These are phyloP conservation scores for Caenorhabditis panamensis DNA, from an alignment of 2,888 invertebrate genomes.

Conservation along the genomic window DNA sequence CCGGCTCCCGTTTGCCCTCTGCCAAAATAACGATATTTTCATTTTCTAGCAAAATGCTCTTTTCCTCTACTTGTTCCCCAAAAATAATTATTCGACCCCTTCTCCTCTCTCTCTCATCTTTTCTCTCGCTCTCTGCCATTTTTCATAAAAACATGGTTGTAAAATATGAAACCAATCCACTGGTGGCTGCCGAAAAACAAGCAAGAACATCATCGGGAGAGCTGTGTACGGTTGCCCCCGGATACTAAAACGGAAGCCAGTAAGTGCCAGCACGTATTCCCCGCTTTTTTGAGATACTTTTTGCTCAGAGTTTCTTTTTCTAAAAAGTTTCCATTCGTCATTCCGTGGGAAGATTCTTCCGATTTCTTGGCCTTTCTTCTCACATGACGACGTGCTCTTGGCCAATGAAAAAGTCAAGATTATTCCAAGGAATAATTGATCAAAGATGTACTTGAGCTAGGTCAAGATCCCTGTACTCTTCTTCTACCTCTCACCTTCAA, in stretches of 20 bases:
- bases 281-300: not conserved
- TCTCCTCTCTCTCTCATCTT: not conserved
- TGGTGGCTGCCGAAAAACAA: constrained; percentile 1
- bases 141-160: constrained; percentile 5
- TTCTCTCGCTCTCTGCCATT: not conserved
- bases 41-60: constrained; percentile 1
- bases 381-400: too few relatives aligned
- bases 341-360: constrained; percentile 7
- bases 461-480: not conserved
- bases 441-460: not conserved
- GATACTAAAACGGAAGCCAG: constrained; percentile 5
- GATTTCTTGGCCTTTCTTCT: not conserved
- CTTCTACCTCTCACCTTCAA: not conserved
- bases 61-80: not conserved
- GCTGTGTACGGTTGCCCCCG: constrained; percentile 9
- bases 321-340: constrained; percentile 6
- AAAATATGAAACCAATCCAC: constrained; percentile 1
- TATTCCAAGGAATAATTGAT: too few relatives aligned
- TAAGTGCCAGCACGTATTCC: not conserved
- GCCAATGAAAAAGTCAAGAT: too few relatives aligned
- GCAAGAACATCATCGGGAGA: not conserved
- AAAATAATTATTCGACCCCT: not conserved
- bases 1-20: not conserved
- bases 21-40: not conserved
- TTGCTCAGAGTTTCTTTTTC: not conserved